A percentile compares a stretch with the other conserved stretches of the same genome.
Evolutionary conservation across 2,113 vertebrate species (phyloP).

Genomic region (Sinocyclocheilus anshuiensis): DNA sequence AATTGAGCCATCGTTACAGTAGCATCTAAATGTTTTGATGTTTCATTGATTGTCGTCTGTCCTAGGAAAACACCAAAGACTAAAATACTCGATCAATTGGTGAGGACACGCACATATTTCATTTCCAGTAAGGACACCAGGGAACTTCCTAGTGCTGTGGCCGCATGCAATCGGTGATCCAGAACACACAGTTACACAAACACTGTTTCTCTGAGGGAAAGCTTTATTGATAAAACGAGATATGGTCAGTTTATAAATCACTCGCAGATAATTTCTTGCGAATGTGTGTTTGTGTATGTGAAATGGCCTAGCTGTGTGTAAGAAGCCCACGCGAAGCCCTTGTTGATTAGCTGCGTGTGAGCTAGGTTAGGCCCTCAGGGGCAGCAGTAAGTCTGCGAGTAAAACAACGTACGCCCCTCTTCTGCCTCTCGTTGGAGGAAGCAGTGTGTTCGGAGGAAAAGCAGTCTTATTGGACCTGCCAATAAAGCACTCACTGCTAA

Average conservation of each 20-base stretch:
- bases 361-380: conserved; percentile 32
- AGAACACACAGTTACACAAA: conserved; percentile 31
- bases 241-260: conserved; percentile 55
- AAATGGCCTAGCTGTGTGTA: conserved; percentile 16
- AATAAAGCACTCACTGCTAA: conserved; percentile 41
- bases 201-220: conserved; percentile 33
- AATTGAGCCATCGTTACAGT: neutral
- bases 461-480: conserved; percentile 26
- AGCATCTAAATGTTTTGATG: neutral
- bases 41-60: neutral
- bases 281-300: conserved; percentile 21
- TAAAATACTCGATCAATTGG: conserved; percentile 28
- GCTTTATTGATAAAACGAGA: conserved; percentile 49
- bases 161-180: neutral
- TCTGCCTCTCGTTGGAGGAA: neutral
- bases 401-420: conserved; percentile 4
- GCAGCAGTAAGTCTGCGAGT: conserved; percentile 25
- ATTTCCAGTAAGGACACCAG: conserved; percentile 36
- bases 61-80: neutral
- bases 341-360: conserved; percentile 31
- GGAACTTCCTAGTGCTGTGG: conserved; percentile 26
- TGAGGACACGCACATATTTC: conserved; percentile 30
- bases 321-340: conserved; percentile 31
- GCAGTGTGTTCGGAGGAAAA: neutral
- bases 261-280: conserved; percentile 41